These are phyloP conservation scores for Taphrorychus bicolor DNA, from an alignment of 2,888 invertebrate genomes.

Conservation along the genomic window DNA sequence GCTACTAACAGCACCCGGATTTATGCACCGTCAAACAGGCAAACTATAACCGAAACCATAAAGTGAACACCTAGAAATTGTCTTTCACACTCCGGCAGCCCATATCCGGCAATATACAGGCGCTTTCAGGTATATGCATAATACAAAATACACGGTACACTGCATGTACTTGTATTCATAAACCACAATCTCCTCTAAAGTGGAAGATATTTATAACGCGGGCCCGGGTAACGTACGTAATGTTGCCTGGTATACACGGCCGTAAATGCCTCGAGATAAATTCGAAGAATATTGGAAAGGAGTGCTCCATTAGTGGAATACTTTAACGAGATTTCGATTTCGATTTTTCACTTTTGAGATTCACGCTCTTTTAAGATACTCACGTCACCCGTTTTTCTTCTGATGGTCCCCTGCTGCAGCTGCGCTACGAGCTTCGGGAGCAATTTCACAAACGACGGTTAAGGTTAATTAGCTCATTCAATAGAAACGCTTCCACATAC, in stretches of 20 bases:
- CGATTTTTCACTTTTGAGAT: too few species aligned
- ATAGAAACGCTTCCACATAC: constrained; percentile 14
- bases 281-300: not conserved
- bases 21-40: too few species aligned
- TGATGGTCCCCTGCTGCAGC: too few species aligned
- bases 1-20: too few species aligned
- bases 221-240: not conserved
- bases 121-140: constrained; percentile 15
- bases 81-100: not conserved
- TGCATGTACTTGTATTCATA: constrained; percentile 16
- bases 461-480: not conserved
- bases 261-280: not conserved
- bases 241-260: not conserved
- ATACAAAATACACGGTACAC: constrained; percentile 11
- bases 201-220: constrained; percentile 14
- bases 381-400: too few species aligned
- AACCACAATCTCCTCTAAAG: constrained; percentile 15
- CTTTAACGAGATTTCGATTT: too few species aligned
- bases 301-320: not conserved
- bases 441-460: not conserved
- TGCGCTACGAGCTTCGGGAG: too few species aligned
- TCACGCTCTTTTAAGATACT: too few species aligned
- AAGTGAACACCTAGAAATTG: constrained; percentile 1
- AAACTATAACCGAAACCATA: not conserved
- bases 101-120: constrained; percentile 6